phyloP scores from a whole-genome alignment of 1,140 invertebrate genomes.

The Drosophila miranda region DNA sequence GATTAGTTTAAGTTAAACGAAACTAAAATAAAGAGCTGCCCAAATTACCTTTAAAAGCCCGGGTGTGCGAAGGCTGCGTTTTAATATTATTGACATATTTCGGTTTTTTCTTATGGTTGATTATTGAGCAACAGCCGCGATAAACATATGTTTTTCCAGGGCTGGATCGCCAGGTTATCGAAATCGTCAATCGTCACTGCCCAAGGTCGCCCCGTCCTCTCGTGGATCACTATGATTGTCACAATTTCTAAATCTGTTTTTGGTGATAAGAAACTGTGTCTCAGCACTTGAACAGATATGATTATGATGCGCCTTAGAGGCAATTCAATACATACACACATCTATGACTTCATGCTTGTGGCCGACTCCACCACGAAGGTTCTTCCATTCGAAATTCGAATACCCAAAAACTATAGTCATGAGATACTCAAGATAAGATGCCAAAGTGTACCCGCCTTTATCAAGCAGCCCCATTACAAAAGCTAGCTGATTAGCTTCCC shows the following conservation, averaged over 20 bases:
- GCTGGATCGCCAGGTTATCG: neutral
- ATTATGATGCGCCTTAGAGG: conserved; percentile 42
- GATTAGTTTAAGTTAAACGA: neutral
- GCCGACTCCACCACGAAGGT: no score
- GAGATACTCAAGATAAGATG: conserved; percentile 47
- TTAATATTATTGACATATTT: conserved; percentile 62
- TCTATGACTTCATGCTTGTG: no score
- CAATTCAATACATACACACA: no score
- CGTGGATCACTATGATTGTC: conserved; percentile 18
- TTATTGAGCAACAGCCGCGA: neutral
- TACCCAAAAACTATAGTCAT: neutral
- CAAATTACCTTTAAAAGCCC: conserved; percentile 50
- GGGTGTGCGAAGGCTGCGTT: conserved; percentile 21
- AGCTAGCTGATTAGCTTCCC: conserved; percentile 40
- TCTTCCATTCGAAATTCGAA: no score
- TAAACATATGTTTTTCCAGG: conserved; percentile 9
- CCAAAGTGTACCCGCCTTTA: conserved; percentile 16
- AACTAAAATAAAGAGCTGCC: neutral
- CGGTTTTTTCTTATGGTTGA: conserved; percentile 5
- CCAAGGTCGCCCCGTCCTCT: conserved; percentile 28
- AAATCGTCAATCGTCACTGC: conserved; percentile 10
- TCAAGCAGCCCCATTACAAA: conserved; percentile 50
- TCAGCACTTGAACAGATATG: conserved; percentile 51
- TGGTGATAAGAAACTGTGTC: conserved; percentile 23
- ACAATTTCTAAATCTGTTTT: conserved; percentile 35